phyloP scores from a whole-genome alignment of 2,888 invertebrate species.

The Drosophila mimetica region DNA sequence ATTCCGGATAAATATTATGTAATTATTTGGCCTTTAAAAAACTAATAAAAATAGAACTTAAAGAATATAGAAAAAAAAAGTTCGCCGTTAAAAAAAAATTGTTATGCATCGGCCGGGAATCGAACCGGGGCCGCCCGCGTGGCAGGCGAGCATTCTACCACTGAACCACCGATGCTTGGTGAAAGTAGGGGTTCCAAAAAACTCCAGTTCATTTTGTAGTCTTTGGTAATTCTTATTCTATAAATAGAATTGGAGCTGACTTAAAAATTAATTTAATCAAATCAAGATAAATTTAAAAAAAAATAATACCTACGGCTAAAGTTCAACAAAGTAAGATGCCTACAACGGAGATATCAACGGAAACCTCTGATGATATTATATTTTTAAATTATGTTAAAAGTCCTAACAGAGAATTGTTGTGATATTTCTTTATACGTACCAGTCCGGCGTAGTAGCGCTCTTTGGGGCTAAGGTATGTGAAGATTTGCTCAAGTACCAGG shows the following conservation, averaged over 20 bases:
- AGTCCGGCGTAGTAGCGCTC: constrained; percentile 91
- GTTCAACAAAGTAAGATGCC: too few relatives aligned
- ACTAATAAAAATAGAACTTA: too few relatives aligned
- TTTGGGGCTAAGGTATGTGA: constrained; percentile 87
- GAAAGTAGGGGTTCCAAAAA: neutral
- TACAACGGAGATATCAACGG: too few relatives aligned
- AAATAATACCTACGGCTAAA: too few relatives aligned
- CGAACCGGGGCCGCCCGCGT: constrained; percentile 81
- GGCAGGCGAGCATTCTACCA: constrained; percentile 81
- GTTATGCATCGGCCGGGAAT: constrained; percentile 77
- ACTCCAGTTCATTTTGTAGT: neutral
- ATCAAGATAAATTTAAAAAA: too few relatives aligned
- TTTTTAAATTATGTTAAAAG: too few relatives aligned
- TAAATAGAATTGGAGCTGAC: neutral
- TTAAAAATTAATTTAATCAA: too few relatives aligned
- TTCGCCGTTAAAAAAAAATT: neutral
- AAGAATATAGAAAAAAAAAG: too few relatives aligned
- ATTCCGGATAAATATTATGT: neutral
- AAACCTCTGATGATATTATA: too few relatives aligned
- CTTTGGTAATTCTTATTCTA: neutral
- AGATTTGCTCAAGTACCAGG: constrained; percentile 90
- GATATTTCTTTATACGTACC: constrained; percentile 84
- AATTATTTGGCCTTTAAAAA: neutral
- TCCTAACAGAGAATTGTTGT: neutral
- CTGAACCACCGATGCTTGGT: constrained; percentile 75